A percentile compares a stretch with the other conserved stretches of the same genome.
Evolutionary conservation across 2,888 invertebrate genomes (phyloP).

Genomic region (Conomelus anceps): DNA sequence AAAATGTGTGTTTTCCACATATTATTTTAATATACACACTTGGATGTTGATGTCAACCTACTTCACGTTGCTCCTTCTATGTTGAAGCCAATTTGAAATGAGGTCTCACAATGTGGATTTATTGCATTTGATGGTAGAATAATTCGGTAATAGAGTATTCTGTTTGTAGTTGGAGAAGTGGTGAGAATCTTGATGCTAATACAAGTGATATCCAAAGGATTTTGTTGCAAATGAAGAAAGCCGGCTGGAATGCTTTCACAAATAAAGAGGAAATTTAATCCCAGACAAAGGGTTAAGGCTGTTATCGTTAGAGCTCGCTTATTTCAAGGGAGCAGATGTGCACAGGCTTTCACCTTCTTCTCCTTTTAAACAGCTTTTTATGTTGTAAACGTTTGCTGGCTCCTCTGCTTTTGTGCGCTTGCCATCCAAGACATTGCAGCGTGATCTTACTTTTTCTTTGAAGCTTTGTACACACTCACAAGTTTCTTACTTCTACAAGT

Average conservation of each 20-base stretch:
- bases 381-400: not conserved
- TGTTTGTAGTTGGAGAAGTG: not conserved
- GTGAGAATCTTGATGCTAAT: not conserved
- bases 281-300: not conserved
- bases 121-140: not conserved
- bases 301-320: not conserved
- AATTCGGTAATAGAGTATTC: not conserved
- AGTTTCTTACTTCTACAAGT: not conserved
- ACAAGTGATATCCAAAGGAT: not conserved
- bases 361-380: not conserved
- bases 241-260: not conserved
- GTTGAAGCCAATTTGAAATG: too few species aligned
- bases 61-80: too few species aligned
- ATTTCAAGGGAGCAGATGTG: not conserved
- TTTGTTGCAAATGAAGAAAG: not conserved
- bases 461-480: not conserved
- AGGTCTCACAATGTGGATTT: too few species aligned
- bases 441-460: not conserved
- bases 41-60: too few species aligned
- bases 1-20: too few species aligned
- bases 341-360: not conserved
- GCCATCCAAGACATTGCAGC: not conserved
- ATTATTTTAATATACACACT: too few species aligned
- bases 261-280: not conserved
- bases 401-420: not conserved